These are phyloP conservation scores for Picathartes gymnocephalus DNA, from an alignment of 2,113 vertebrate genomes.

Conservation along the genomic window DNA sequence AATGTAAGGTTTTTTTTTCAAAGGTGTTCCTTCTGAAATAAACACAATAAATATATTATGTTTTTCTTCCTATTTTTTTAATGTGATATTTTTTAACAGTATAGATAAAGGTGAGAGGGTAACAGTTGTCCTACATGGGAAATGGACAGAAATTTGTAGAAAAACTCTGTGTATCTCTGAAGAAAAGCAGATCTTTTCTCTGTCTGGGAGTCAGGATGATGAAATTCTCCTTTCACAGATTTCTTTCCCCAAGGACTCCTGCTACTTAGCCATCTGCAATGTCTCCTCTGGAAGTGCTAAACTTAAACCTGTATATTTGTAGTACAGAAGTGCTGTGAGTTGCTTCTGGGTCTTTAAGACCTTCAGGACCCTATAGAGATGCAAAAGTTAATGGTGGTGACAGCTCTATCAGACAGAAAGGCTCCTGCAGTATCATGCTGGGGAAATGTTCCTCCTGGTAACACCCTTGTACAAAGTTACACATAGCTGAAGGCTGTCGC, in stretches of 20 bases:
- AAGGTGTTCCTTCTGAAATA: not conserved
- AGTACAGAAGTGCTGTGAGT: not conserved
- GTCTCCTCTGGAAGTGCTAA: not conserved
- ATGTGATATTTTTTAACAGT: not conserved
- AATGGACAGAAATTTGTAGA: not conserved
- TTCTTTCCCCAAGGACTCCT: not conserved
- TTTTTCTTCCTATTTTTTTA: not conserved
- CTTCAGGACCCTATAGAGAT: not conserved
- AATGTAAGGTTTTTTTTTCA: not conserved
- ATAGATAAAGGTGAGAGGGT: not conserved
- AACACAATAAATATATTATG: not conserved
- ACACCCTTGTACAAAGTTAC: not conserved
- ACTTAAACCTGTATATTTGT: not conserved
- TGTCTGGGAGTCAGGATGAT: not conserved
- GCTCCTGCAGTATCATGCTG: not conserved
- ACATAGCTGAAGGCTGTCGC: not conserved
- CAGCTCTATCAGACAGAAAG: not conserved
- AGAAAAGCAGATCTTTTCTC: not conserved
- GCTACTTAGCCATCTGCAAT: not conserved
- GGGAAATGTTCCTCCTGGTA: not conserved
- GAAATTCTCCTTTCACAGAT: not conserved
- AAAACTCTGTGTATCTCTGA: not conserved
- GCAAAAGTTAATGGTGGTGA: not conserved
- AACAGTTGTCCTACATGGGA: not conserved
- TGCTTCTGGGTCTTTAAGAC: not conserved